Evolutionary conservation across 2,113 vertebrate species (phyloP).

Genomic region (Melanerpes formicivorus): DNA sequence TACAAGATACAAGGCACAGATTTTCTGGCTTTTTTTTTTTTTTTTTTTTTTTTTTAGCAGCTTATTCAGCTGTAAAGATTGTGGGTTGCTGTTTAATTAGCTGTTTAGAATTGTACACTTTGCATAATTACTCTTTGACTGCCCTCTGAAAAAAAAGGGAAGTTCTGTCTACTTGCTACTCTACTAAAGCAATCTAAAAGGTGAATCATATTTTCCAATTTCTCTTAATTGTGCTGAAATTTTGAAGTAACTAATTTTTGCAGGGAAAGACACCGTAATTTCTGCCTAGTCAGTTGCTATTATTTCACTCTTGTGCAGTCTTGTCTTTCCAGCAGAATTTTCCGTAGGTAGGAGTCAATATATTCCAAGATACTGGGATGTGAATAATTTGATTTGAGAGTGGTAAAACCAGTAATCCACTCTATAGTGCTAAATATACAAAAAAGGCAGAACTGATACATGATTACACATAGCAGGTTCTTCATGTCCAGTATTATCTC

Average conservation of each 20-base stretch:
- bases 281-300: background rate
- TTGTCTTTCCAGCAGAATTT: background rate
- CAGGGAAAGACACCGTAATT: background rate
- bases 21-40: background rate
- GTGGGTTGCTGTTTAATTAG: slow-evolving; percentile 42
- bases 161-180: background rate
- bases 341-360: background rate
- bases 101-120: slow-evolving; percentile 52
- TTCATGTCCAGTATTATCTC: background rate
- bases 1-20: background rate
- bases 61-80: slow-evolving; percentile 37
- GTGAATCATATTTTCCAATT: background rate
- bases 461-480: background rate
- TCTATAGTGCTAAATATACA: background rate
- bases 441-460: background rate
- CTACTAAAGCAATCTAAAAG: slow-evolving; percentile 39
- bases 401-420: background rate
- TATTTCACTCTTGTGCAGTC: background rate
- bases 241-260: slow-evolving; percentile 22
- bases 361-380: background rate
- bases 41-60: background rate
- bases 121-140: slow-evolving; percentile 56
- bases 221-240: background rate
- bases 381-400: background rate
- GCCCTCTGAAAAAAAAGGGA: slow-evolving; percentile 25